These are phyloP conservation scores for Drosophila rufa DNA, from an alignment of 1,140 invertebrate species.

Conservation along the genomic window DNA sequence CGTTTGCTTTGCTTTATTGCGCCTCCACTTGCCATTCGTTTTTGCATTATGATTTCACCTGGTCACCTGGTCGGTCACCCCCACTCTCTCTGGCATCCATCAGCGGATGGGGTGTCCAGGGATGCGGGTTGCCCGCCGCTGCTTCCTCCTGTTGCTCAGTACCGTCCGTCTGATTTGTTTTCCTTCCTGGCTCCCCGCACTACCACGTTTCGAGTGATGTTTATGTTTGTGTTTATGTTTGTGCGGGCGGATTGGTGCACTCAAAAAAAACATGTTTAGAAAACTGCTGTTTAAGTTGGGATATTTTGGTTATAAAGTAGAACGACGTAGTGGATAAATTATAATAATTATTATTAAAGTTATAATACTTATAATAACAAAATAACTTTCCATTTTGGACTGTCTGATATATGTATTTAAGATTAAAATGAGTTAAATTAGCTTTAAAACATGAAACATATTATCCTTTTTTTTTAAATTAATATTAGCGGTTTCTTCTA, in stretches of 20 bases:
- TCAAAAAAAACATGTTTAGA: neutral
- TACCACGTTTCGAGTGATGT: conserved; percentile 59
- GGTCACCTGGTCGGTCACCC: conserved; percentile 25
- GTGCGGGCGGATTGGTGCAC: conserved; percentile 21
- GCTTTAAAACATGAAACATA: too few species aligned
- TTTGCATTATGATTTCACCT: conserved; percentile 70
- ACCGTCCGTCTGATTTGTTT: conserved; percentile 76
- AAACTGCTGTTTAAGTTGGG: neutral
- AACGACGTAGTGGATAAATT: neutral
- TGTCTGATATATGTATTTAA: too few species aligned
- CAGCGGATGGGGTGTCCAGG: conserved; percentile 32
- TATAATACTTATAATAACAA: too few species aligned
- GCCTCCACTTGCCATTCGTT: conserved; percentile 42
- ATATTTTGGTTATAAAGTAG: neutral
- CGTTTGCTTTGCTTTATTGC: conserved; percentile 67
- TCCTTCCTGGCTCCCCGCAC: conserved; percentile 40
- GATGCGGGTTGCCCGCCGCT: conserved; percentile 46
- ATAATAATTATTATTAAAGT: too few species aligned
- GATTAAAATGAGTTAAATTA: too few species aligned
- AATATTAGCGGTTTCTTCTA: too few species aligned
- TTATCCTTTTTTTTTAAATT: too few species aligned
- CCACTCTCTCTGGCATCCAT: conserved; percentile 19
- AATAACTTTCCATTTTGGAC: too few species aligned
- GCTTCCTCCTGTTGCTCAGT: conserved; percentile 75
- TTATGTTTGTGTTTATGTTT: conserved; percentile 56